phyloP scores from a whole-genome alignment of 2,797 vertebrate genomes.

The Alcedo quadribrachys region DNA sequence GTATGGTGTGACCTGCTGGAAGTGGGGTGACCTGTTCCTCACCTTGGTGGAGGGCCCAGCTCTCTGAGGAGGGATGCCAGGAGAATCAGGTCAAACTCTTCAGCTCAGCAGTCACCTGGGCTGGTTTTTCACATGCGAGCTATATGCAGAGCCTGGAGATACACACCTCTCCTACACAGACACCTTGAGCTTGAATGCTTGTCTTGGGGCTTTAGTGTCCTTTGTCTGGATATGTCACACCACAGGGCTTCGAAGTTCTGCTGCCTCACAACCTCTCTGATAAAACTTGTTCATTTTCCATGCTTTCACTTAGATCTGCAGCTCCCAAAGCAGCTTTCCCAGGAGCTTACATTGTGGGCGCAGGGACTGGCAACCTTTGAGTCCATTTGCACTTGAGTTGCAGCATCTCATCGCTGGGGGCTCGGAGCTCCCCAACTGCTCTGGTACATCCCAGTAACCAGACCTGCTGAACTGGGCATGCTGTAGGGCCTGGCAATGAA shows the following conservation, averaged over 20 bases:
- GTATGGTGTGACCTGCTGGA: conserved; percentile 71
- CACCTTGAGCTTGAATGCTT: not conserved
- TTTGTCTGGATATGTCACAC: not conserved
- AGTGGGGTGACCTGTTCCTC: not conserved
- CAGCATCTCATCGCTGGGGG: not conserved
- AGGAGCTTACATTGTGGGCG: not conserved
- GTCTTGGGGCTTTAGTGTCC: not conserved
- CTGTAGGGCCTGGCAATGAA: not conserved
- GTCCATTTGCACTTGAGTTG: not conserved
- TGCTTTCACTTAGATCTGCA: not conserved
- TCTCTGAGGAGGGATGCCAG: not conserved
- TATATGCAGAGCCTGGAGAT: not conserved
- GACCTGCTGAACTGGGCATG: not conserved
- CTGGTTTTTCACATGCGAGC: not conserved
- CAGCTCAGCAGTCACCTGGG: not conserved
- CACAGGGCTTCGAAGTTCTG: not conserved
- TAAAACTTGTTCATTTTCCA: not conserved
- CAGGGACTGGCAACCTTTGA: not conserved
- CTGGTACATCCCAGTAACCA: not conserved
- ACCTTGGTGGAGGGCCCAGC: not conserved
- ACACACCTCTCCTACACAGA: not conserved
- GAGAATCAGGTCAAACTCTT: not conserved
- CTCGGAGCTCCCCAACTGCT: not conserved
- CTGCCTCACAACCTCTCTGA: not conserved
- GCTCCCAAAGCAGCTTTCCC: not conserved